A percentile compares a stretch with the other conserved stretches of the same genome.
phyloP scores from a whole-genome alignment of 2,888 invertebrate species.

The Melipona bicolor region DNA sequence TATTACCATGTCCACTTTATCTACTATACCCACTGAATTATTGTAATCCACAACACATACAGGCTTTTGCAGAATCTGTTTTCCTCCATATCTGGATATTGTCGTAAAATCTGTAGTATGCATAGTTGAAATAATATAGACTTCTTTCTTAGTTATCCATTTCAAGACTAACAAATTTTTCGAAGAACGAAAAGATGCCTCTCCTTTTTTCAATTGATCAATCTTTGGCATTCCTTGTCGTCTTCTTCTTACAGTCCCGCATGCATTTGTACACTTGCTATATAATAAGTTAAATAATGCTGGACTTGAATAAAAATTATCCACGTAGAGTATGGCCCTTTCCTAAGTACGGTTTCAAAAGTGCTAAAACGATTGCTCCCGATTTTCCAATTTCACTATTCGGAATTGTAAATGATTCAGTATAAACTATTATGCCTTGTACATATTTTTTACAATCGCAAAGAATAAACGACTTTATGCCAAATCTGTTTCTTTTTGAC shows the following conservation, averaged over 20 bases:
- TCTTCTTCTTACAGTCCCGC: constrained; percentile 25
- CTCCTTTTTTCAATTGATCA: constrained; percentile 15
- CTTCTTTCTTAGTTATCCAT: constrained; percentile 2
- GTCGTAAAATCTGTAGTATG: neutral
- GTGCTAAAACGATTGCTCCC: neutral
- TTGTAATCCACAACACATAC: neutral
- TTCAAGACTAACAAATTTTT: neutral
- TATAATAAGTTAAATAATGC: constrained; percentile 1
- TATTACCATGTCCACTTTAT: neutral
- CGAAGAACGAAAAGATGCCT: neutral
- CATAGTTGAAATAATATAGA: constrained; percentile 7
- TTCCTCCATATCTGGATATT: neutral
- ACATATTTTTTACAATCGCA: neutral
- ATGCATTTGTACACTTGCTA: constrained; percentile 29
- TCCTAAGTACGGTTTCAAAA: neutral
- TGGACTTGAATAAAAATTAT: constrained; percentile 17
- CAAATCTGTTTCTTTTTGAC: neutral
- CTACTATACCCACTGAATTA: neutral
- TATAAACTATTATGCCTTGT: constrained; percentile 1
- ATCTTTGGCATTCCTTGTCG: neutral
- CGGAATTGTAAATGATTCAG: neutral
- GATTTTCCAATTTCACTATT: constrained; percentile 19
- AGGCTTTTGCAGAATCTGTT: neutral
- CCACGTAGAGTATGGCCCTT: neutral
- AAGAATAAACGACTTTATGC: neutral